Percentiles rank a stretch among this genome's conserved stretches.
Evolutionary conservation across 2,888 invertebrate species (phyloP).

Genomic region (Agrotis exclamationis): DNA sequence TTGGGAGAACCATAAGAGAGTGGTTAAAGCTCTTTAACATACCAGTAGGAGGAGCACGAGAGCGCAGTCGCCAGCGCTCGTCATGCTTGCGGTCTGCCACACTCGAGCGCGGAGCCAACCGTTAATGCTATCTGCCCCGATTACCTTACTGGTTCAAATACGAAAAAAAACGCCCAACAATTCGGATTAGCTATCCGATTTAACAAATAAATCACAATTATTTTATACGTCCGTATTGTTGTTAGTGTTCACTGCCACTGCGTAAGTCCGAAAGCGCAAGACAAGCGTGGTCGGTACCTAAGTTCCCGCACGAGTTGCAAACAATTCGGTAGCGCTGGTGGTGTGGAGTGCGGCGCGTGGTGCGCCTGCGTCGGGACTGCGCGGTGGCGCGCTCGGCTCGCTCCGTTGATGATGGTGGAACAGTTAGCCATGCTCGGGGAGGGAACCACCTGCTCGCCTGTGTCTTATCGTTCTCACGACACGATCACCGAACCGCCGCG

Average conservation of each 20-base stretch:
- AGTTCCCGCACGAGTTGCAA: slow-evolving; percentile 67
- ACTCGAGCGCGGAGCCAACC: slow-evolving; percentile 90
- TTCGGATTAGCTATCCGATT: slow-evolving; percentile 48
- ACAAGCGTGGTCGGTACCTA: slow-evolving; percentile 57
- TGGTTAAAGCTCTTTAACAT: slow-evolving; percentile 67
- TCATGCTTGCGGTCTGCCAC: slow-evolving; percentile 91
- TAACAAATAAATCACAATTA: slow-evolving; percentile 65
- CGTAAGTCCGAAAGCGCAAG: slow-evolving; percentile 58
- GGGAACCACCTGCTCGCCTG: slow-evolving; percentile 86
- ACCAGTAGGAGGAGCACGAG: slow-evolving; percentile 86
- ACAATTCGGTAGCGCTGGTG: slow-evolving; percentile 63
- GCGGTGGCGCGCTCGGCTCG: slow-evolving; percentile 79
- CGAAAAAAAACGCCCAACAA: slow-evolving; percentile 77
- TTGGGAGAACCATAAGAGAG: slow-evolving; percentile 7
- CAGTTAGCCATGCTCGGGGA: slow-evolving; percentile 87
- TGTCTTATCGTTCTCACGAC: slow-evolving; percentile 89
- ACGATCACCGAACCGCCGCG: slow-evolving; percentile 82
- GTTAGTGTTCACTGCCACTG: slow-evolving; percentile 69
- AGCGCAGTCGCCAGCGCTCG: slow-evolving; percentile 87
- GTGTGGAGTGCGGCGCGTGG: slow-evolving; percentile 76
- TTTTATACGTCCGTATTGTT: slow-evolving; percentile 43
- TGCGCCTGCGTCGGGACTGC: slow-evolving; percentile 85
- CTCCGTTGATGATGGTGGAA: slow-evolving; percentile 84
- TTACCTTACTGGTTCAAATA: slow-evolving; percentile 85
- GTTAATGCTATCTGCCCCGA: slow-evolving; percentile 91